Evolutionary conservation across 2,113 vertebrate genomes (phyloP).

Genomic region (Dicrurus megarhynchus): DNA sequence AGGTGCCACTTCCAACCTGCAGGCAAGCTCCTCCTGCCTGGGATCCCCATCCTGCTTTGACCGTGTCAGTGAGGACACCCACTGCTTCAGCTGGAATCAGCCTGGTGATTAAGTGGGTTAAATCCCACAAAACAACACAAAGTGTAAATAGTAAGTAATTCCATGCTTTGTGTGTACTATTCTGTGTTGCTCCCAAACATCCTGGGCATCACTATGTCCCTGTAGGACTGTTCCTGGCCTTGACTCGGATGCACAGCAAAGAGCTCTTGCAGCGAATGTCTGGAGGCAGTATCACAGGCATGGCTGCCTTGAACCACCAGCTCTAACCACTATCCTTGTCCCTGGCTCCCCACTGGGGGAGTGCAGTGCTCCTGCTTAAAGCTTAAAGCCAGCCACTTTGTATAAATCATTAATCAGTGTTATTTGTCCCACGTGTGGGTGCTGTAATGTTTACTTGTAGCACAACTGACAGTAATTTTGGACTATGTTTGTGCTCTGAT

Average conservation of each 20-base stretch:
- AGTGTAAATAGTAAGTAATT: neutral
- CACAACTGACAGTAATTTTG: neutral
- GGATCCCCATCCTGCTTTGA: neutral
- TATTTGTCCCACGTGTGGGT: neutral
- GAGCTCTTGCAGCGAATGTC: neutral
- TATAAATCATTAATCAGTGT: neutral
- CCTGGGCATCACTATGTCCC: neutral
- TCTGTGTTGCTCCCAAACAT: neutral
- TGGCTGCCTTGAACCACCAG: neutral
- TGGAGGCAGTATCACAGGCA: neutral
- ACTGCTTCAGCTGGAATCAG: neutral
- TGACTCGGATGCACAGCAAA: rapidly evolving
- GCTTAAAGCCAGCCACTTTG: neutral
- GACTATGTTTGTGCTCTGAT: neutral
- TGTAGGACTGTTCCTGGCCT: neutral
- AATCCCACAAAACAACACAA: neutral
- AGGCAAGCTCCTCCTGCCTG: neutral
- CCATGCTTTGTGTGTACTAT: neutral
- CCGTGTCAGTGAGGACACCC: neutral
- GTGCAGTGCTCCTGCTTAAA: neutral
- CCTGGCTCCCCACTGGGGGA: neutral
- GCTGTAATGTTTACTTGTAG: neutral
- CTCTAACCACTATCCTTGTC: neutral
- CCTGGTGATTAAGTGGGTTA: neutral
- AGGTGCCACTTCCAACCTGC: neutral